phyloP scores from a whole-genome alignment of 2,888 invertebrate genomes.

The Oscheius sp. region DNA sequence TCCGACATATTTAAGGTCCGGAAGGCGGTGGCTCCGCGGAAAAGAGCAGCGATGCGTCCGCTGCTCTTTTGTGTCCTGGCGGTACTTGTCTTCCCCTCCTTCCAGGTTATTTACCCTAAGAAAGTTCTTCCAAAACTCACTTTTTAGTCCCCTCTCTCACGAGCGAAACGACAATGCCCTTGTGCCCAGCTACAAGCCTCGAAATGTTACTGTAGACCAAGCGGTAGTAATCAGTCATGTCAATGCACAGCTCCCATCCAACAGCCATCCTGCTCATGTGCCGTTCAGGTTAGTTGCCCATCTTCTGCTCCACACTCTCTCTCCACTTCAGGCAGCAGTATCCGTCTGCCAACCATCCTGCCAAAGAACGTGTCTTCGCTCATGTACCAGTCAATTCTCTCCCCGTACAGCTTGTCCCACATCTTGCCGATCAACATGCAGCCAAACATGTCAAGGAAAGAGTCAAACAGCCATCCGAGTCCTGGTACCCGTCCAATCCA shows the following conservation, averaged over 20 bases:
- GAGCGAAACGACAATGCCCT: slow-evolving; percentile 50
- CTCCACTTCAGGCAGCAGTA: slow-evolving; percentile 30
- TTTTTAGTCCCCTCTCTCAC: slow-evolving; percentile 36
- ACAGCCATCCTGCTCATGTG: slow-evolving; percentile 35
- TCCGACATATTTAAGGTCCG: slow-evolving; percentile 19
- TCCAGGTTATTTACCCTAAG: slow-evolving; percentile 6
- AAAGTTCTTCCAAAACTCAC: neutral
- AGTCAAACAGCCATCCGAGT: slow-evolving; percentile 35
- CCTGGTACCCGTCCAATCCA: slow-evolving; percentile 41
- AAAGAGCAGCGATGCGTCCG: slow-evolving; percentile 12
- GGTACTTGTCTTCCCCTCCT: neutral
- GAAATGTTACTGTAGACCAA: slow-evolving; percentile 44
- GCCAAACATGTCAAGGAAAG: slow-evolving; percentile 33
- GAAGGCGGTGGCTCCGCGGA: slow-evolving; percentile 7
- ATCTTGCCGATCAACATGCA: slow-evolving; percentile 48
- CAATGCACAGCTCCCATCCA: slow-evolving; percentile 36
- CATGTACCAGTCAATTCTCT: slow-evolving; percentile 36
- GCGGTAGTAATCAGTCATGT: slow-evolving; percentile 42
- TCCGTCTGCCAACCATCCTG: slow-evolving; percentile 47
- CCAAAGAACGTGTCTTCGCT: slow-evolving; percentile 42
- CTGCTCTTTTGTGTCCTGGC: slow-evolving; percentile 8
- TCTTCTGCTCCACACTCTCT: too few relatives aligned
- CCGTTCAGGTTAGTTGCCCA: slow-evolving; percentile 28
- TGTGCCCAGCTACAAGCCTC: slow-evolving; percentile 45
- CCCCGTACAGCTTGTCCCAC: slow-evolving; percentile 37